A percentile compares a stretch with the other conserved stretches of the same genome.
phyloP scores from a whole-genome alignment of 1,140 invertebrate genomes.

The Caenorhabditis inopinata region DNA sequence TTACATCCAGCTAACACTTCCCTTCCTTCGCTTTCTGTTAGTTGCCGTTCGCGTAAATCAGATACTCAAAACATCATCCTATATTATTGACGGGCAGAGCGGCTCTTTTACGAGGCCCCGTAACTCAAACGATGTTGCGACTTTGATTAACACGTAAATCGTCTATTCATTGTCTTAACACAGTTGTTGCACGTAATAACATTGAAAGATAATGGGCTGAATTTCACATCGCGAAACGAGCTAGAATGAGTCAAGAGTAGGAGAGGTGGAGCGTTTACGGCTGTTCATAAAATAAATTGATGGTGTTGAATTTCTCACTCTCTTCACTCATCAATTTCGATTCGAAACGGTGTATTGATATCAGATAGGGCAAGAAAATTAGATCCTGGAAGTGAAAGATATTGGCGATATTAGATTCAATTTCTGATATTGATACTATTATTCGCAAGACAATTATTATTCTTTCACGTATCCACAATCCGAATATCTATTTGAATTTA shows the following conservation, averaged over 20 bases:
- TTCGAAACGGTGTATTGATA: slow-evolving; percentile 14
- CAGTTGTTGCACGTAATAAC: slow-evolving; percentile 25
- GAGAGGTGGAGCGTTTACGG: neutral
- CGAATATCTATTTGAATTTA: slow-evolving; percentile 1
- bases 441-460: neutral
- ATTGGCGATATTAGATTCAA: neutral
- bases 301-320: slow-evolving; percentile 19
- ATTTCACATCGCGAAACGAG: neutral
- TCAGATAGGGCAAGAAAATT: slow-evolving; percentile 1
- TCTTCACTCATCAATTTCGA: neutral
- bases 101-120: slow-evolving; percentile 1
- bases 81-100: neutral
- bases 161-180: neutral
- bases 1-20: neutral
- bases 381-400: neutral
- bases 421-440: neutral
- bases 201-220: slow-evolving; percentile 2
- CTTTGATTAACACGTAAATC: slow-evolving; percentile 27
- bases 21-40: neutral
- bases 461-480: neutral
- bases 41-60: neutral
- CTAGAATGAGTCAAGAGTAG: neutral
- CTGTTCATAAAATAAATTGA: too few relatives aligned
- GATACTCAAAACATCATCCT: slow-evolving; percentile 21
- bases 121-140: slow-evolving; percentile 19